Evolutionary conservation across 2,888 invertebrate species (phyloP).

Genomic region (Lycophotia porphyrea): DNA sequence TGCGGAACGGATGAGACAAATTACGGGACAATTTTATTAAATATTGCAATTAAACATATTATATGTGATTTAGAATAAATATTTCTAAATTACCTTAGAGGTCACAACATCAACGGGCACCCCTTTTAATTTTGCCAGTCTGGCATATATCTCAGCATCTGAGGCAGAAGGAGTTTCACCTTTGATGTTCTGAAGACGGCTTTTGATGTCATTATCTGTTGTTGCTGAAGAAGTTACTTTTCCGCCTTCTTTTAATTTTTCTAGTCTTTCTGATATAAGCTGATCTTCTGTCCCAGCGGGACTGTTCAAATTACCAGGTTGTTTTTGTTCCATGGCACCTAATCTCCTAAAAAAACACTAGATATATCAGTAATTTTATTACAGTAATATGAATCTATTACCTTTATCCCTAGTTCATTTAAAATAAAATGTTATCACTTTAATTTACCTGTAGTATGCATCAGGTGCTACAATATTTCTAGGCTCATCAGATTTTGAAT

Average conservation of each 20-base stretch:
- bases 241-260: slow-evolving; percentile 91
- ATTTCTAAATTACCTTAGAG: slow-evolving; percentile 72
- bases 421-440: no score
- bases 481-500: slow-evolving; percentile 63
- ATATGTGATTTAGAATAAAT: neutral
- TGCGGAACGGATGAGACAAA: no score
- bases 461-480: slow-evolving; percentile 85
- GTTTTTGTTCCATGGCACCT: slow-evolving; percentile 44
- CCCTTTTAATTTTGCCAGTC: slow-evolving; percentile 93
- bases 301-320: slow-evolving; percentile 8
- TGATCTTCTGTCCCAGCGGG: slow-evolving; percentile 89
- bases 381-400: neutral
- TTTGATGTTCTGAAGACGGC: slow-evolving; percentile 80
- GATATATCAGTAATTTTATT: neutral
- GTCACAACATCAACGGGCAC: slow-evolving; percentile 77
- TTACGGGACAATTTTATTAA: no score
- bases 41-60: no score
- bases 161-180: slow-evolving; percentile 85
- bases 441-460: slow-evolving; percentile 89
- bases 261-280: slow-evolving; percentile 92
- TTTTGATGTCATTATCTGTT: slow-evolving; percentile 76
- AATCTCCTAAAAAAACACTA: slow-evolving; percentile 63
- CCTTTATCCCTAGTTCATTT: neutral
- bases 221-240: slow-evolving; percentile 65
- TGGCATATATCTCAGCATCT: slow-evolving; percentile 91